Evolutionary conservation across 64 coral and sea anemone genomes (phyloP), one percentile per base, ranked within the genome.

Genomic region (Anthopleura sola): DNA sequence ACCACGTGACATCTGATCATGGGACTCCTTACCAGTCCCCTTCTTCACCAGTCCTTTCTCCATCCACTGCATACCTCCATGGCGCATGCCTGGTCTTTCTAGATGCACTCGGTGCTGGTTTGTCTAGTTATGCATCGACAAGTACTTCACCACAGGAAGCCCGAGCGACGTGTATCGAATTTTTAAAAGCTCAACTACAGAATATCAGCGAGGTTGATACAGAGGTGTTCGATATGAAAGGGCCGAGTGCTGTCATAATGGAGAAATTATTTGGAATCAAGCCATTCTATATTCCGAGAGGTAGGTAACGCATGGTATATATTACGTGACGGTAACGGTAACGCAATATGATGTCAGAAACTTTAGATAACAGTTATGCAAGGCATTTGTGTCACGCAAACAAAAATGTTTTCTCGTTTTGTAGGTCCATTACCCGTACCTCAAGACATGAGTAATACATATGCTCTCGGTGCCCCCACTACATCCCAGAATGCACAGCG

Each of bases 61-160:
- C 95, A 60, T 68, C 89, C n/a, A 51, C 83, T 18, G 89, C 89
- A 12, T 98, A 98, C 60, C 82, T 94, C 16, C 95, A 98, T 38
- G 95, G 95, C 39, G 95, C 92, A 2, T 98, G 89, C 36, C 89
- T 98, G 16, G 95, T 98, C 13, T 98, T 98, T 80, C 75, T 98
- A 38, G 95, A 98, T 49, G 91, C 95, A 36, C 85, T 98, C 33
- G 95, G 95, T 19, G 78, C 89, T 85, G 95, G 95, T 2, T 44
- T 90, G 36, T 84, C 64, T 6, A 87, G 66, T 37, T 48, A 84
- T 38, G 51, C 87, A 38, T 88, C 87, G 12, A 75, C 87, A 12
- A 78, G 54, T 78, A 33, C 66, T 51, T 50, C 83, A 93, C 13
- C 80, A 62, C 64, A 91, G 62, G 89, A 91, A 60, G 88, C 94